A percentile compares a stretch with the other conserved stretches of the same genome.
These are phyloP conservation scores for Zaprionus gabonicus DNA, from an alignment of 1,140 invertebrate species.

Conservation along the genomic window DNA sequence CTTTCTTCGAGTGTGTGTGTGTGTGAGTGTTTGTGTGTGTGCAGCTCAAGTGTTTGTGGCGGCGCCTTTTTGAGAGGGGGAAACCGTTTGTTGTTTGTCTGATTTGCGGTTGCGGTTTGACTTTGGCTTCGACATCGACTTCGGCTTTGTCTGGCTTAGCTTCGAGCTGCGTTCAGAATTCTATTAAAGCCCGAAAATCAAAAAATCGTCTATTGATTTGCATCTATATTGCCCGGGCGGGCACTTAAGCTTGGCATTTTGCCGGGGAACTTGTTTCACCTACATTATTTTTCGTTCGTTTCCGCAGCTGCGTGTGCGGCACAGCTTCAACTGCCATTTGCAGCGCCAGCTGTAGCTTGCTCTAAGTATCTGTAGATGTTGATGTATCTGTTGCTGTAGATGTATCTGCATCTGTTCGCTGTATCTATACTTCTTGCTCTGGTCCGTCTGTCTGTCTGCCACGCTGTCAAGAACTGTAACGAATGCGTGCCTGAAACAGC, in stretches of 20 bases:
- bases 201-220: conserved; percentile 75
- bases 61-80: conserved; percentile 67
- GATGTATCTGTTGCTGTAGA: background rate
- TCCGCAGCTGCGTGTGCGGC: conserved; percentile 77
- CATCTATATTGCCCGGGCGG: conserved; percentile 62
- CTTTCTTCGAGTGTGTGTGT: background rate
- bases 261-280: conserved; percentile 76
- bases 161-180: conserved; percentile 55
- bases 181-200: conserved; percentile 63
- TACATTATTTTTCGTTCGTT: conserved; percentile 74
- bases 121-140: conserved; percentile 18
- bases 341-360: background rate
- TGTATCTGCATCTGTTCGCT: background rate
- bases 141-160: conserved; percentile 22
- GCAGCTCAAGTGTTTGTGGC: conserved; percentile 49
- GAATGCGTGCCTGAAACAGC: conserved; percentile 20
- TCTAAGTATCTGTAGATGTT: background rate
- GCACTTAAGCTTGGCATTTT: conserved; percentile 71
- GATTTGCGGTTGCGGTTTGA: conserved; percentile 65
- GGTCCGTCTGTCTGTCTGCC: conserved; percentile 1
- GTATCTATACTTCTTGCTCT: conserved; percentile 28
- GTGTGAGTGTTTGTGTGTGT: background rate
- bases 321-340: conserved; percentile 9
- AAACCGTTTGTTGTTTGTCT: conserved; percentile 63
- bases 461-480: conserved; percentile 32